phyloP scores from a whole-genome alignment of 2,113 vertebrate genomes.

The Apus apus region DNA sequence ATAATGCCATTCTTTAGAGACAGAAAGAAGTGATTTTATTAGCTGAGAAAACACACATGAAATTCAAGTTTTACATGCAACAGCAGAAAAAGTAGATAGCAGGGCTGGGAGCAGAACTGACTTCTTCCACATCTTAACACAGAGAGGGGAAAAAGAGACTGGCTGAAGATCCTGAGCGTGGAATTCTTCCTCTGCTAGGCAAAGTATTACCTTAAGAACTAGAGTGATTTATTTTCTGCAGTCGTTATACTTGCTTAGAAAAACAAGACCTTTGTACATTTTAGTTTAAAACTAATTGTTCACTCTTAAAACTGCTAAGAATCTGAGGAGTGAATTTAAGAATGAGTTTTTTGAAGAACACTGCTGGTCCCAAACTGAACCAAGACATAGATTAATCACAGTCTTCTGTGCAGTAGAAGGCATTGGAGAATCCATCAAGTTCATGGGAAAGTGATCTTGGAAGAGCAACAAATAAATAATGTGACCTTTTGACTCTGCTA shows the following conservation, averaged over 20 bases:
- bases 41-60: slow-evolving; percentile 2
- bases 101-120: not conserved
- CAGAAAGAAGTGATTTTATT: not conserved
- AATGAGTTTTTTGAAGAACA: not conserved
- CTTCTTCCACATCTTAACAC: not conserved
- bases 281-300: not conserved
- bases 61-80: not conserved
- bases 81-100: not conserved
- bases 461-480: slow-evolving; percentile 69
- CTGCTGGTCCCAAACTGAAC: slow-evolving; percentile 29
- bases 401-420: slow-evolving; percentile 2
- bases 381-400: slow-evolving; percentile 46
- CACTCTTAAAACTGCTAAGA: not conserved
- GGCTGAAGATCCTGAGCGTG: not conserved
- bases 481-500: slow-evolving; percentile 62
- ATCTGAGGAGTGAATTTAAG: not conserved
- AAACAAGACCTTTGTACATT: not conserved
- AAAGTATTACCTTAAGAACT: not conserved
- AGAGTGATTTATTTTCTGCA: not conserved
- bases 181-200: not conserved
- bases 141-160: not conserved
- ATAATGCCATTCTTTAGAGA: not conserved
- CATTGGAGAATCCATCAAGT: slow-evolving; percentile 63
- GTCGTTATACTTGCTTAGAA: not conserved
- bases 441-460: slow-evolving; percentile 72